Conservation (phyloP, 2,113 vertebrate genomes). For the Aphyosemion australe region DNA sequence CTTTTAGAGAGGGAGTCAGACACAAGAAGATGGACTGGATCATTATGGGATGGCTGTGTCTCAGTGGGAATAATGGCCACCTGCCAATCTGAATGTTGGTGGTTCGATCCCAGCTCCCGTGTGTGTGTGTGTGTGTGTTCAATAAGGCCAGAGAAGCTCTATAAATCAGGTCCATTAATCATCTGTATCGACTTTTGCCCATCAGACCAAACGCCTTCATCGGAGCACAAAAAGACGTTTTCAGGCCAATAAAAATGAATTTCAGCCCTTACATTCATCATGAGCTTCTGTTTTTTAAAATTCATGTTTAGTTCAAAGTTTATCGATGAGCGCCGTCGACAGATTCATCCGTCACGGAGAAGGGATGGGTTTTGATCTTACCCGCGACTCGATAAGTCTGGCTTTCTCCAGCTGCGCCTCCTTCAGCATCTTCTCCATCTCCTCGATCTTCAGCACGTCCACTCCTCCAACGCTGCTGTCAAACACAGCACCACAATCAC, state of each 20-base stretch:
- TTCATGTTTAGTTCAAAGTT: neutral
- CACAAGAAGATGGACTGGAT: no score
- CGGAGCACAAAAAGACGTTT: neutral
- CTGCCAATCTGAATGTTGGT: no score
- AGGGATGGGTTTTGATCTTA: slow-evolving; percentile 69
- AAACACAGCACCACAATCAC: neutral
- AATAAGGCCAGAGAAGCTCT: no score
- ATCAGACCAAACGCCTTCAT: neutral
- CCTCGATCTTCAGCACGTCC: slow-evolving; percentile 88
- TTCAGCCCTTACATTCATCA: neutral
- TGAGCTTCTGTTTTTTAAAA: neutral
- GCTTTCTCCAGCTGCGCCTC: slow-evolving; percentile 92
- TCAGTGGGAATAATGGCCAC: no score
- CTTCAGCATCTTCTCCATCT: slow-evolving; percentile 97
- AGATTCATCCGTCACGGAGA: slow-evolving; percentile 34
- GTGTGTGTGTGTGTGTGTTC: no score
- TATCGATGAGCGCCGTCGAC: slow-evolving; percentile 11
- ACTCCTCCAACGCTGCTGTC: slow-evolving; percentile 82
- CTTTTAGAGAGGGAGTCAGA: no score
- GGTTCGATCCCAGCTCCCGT: no score
- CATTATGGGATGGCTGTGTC: no score
- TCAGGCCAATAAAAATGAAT: slow-evolving; percentile 35
- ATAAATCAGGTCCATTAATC: no score
- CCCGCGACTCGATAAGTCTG: slow-evolving; percentile 89
- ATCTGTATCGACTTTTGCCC: neutral